A percentile compares a stretch with the other conserved stretches of the same genome.
Evolutionary conservation across 2,888 invertebrate genomes (phyloP).

Genomic region (Callosobruchus maculatus): DNA sequence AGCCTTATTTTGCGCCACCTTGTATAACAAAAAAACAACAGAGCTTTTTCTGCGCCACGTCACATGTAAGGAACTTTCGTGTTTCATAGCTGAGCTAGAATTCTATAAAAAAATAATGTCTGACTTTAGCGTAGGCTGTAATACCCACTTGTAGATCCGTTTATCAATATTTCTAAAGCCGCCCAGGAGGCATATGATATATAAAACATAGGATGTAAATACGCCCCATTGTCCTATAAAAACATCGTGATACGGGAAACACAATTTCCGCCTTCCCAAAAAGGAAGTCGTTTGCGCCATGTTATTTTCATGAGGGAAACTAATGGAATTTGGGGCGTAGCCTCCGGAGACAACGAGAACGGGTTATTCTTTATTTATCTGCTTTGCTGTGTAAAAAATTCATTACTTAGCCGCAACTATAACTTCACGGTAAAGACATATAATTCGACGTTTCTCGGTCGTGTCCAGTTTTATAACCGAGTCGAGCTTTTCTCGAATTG

Average conservation of each 20-base stretch:
- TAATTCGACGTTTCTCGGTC: background rate
- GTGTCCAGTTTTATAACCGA: background rate
- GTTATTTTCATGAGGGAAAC: background rate
- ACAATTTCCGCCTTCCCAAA: background rate
- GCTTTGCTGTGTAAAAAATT: background rate
- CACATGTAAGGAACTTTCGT: too few species aligned
- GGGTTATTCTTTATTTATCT: background rate
- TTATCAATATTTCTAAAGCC: background rate
- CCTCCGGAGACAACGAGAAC: background rate
- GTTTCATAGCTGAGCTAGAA: too few species aligned
- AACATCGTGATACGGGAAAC: background rate
- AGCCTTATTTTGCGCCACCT: too few species aligned
- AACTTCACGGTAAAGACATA: background rate
- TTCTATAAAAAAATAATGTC: too few species aligned
- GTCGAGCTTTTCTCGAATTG: background rate
- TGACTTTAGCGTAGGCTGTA: too few species aligned
- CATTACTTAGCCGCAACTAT: background rate
- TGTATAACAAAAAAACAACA: too few species aligned
- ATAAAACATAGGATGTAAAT: background rate
- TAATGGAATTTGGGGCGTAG: background rate
- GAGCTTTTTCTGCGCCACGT: too few species aligned
- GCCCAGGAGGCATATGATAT: background rate
- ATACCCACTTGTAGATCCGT: background rate
- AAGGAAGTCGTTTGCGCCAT: background rate
- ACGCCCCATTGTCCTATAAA: background rate